Evolutionary conservation across 2,888 invertebrate genomes (phyloP).

Genomic region (Polyploca ridens): DNA sequence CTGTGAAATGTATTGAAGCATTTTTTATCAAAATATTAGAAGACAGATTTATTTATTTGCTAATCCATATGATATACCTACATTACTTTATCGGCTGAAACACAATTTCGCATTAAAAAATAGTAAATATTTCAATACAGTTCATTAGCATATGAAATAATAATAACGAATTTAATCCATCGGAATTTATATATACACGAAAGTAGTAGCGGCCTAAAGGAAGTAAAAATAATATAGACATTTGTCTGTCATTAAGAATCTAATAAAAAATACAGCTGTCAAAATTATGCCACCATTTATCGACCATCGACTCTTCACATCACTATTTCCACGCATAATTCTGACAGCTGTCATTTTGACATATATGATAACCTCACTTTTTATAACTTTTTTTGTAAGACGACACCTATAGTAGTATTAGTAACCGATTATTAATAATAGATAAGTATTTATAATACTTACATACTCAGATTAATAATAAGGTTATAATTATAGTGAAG

Average conservation of each 20-base stretch:
- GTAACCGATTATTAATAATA: neutral
- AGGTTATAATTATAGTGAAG: neutral
- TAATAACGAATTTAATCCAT: constrained; percentile 10
- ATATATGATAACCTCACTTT: constrained; percentile 13
- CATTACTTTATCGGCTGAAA: no score
- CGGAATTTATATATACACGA: constrained; percentile 7
- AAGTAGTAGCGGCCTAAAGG: constrained; percentile 15
- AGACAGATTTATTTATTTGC: neutral
- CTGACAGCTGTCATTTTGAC: constrained; percentile 14
- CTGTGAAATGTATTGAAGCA: neutral
- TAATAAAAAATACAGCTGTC: neutral
- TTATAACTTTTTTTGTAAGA: constrained; percentile 11
- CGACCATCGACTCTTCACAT: neutral
- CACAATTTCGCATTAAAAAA: no score
- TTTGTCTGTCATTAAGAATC: neutral
- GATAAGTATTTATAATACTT: neutral
- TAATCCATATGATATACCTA: no score
- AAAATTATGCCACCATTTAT: neutral
- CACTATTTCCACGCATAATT: neutral
- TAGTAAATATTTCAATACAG: neutral
- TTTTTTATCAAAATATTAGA: neutral
- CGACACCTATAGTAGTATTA: constrained; percentile 4
- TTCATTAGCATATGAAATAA: constrained; percentile 6
- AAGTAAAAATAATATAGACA: constrained; percentile 1
- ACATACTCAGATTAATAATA: neutral